A percentile compares a stretch with the other conserved stretches of the same genome.
phyloP scores from a whole-genome alignment of 2,888 invertebrate species.

The Anthophora plumipes region DNA sequence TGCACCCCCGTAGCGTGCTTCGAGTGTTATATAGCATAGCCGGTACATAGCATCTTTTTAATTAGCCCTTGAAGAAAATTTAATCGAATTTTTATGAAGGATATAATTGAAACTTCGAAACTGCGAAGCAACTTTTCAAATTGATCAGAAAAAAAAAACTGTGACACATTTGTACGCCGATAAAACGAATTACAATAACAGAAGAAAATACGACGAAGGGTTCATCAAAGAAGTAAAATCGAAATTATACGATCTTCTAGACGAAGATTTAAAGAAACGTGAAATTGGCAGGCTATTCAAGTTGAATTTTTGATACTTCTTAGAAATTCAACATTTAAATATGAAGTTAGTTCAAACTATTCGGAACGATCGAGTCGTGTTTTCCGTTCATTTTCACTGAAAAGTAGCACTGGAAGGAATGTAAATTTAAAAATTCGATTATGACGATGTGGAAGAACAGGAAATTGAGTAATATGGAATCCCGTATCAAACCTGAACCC shows the following conservation, averaged over 20 bases:
- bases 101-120: no score
- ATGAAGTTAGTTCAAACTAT: neutral
- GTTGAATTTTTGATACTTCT: neutral
- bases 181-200: no score
- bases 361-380: neutral
- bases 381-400: neutral
- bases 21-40: neutral
- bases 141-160: no score
- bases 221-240: no score
- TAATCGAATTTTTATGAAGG: no score
- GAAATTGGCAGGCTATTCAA: neutral
- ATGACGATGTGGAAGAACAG: neutral
- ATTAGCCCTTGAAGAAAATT: no score
- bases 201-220: no score
- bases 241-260: no score
- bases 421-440: neutral
- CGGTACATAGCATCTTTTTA: no score
- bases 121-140: no score
- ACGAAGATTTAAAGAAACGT: no score
- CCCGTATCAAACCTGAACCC: constrained; percentile 15
- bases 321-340: neutral
- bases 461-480: neutral
- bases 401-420: neutral
- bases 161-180: no score
- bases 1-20: constrained; percentile 11